These are phyloP conservation scores for Agrotis ipsilon DNA, from an alignment of 2,888 invertebrate species.

Conservation along the genomic window DNA sequence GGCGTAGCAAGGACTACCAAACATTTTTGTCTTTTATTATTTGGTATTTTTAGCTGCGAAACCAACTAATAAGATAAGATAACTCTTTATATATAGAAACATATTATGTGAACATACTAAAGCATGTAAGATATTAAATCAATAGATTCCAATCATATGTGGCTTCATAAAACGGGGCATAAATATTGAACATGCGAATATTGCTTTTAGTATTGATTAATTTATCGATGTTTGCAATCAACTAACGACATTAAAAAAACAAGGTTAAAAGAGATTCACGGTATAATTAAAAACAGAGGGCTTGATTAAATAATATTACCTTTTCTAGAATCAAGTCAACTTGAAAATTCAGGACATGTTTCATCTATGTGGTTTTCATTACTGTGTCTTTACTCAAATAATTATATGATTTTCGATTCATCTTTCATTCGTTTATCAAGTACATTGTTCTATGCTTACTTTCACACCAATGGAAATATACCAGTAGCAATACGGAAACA, in stretches of 20 bases:
- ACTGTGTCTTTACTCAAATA: too few species aligned
- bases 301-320: neutral
- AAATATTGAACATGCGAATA: neutral
- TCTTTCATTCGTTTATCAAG: neutral
- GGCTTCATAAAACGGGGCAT: neutral
- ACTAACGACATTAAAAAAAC: neutral
- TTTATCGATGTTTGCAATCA: neutral
- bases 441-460: neutral
- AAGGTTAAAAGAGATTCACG: neutral
- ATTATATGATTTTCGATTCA: neutral
- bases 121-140: slow-evolving; percentile 12
- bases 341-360: neutral
- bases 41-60: neutral
- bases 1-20: slow-evolving; percentile 42
- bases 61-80: slow-evolving; percentile 13
- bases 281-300: neutral
- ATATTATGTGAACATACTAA: neutral
- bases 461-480: neutral
- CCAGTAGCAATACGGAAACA: neutral
- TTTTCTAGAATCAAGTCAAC: neutral
- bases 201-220: neutral
- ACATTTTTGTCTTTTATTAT: slow-evolving; percentile 7
- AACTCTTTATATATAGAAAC: neutral
- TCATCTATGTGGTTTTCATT: neutral
- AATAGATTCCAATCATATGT: slow-evolving; percentile 2